Percentiles rank a stretch among this genome's conserved stretches.
phyloP scores from a whole-genome alignment of 2,113 vertebrate genomes.

The Chascanopsetta lugubris region DNA sequence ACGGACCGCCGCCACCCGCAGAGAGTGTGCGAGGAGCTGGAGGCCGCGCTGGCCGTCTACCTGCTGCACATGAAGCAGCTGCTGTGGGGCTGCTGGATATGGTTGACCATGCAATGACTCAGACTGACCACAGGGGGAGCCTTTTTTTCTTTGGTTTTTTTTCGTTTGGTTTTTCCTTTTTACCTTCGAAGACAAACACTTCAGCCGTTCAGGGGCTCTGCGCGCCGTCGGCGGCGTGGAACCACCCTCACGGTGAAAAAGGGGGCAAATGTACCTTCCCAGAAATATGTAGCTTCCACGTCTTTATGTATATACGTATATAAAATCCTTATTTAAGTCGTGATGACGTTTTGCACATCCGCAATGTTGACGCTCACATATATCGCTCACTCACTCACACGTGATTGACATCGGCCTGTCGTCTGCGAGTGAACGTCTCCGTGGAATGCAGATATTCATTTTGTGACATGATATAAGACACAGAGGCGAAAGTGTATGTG shows the following conservation, averaged over 20 bases:
- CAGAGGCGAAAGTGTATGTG: slow-evolving; percentile 67
- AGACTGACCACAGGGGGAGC: slow-evolving; percentile 50
- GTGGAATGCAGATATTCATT: slow-evolving; percentile 76
- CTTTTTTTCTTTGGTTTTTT: slow-evolving; percentile 28
- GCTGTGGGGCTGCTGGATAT: slow-evolving; percentile 87
- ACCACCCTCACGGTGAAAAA: slow-evolving; percentile 41
- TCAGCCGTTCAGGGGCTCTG: slow-evolving; percentile 54
- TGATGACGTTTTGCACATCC: slow-evolving; percentile 63
- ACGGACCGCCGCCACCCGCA: slow-evolving; percentile 75
- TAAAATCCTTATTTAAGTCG: slow-evolving; percentile 48
- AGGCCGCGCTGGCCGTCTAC: slow-evolving; percentile 82
- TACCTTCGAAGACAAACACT: slow-evolving; percentile 52
- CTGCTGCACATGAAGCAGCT: slow-evolving; percentile 83
- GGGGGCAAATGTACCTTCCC: slow-evolving; percentile 56
- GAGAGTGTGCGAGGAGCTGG: slow-evolving; percentile 84
- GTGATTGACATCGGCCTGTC: slow-evolving; percentile 8
- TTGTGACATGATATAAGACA: slow-evolving; percentile 59
- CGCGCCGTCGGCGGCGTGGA: slow-evolving; percentile 26
- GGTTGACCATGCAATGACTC: slow-evolving; percentile 85
- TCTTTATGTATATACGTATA: slow-evolving; percentile 67
- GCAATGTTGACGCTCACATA: slow-evolving; percentile 52
- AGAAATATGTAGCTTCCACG: slow-evolving; percentile 74
- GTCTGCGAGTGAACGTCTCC: slow-evolving; percentile 55
- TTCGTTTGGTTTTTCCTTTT: slow-evolving; percentile 23
- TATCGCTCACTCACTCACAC: slow-evolving; percentile 45